Base-by-base conservation (phyloP, 2,113 vertebrate genomes). In the Toxotes jaculatrix region DNA sequence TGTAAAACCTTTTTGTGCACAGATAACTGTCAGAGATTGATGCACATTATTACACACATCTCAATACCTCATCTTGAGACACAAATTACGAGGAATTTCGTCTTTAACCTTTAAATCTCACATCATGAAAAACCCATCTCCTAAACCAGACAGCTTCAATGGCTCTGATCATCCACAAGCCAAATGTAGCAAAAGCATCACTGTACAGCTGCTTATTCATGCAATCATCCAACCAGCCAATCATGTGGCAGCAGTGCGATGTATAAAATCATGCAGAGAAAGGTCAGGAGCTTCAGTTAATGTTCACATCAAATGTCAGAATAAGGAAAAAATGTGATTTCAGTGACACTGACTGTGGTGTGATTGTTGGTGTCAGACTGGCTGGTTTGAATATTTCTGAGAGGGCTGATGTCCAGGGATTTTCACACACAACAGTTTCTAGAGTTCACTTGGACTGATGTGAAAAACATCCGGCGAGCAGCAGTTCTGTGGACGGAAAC, bases 81-180 rank as follows among this genome's bases (percentile, higher is more conserved):
- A 69, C 10, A 82, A 77, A 87, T 80, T 69, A 69, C 14, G 34
- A 32, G 12, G n/a, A 55, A 66, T 70, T 66, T 66, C 66, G 70
- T 82, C 66, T 81, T 82, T 60, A 70, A 81, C 55, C 53, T 55
- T 85, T 56, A 38, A 78, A 75, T 51, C 32, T 60, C 67, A 77
- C 75, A 83, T 74, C 19, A 43, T 12, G 66, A 68, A 66, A 79
- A 64, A 34, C 74, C 53, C 78, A 60, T 62, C 63, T 79, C 55
- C 67, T 57, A 23, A 75, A 62, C 56, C 42, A 71, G 67, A 70
- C 49, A 78, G 38, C 80, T 64, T 49, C 31, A 70, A 51, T 38
- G 51, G 49, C 64, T 87, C 79, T 68, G 79, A 83, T 67, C 75
- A 74, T 74, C 75, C 66, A 31, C 47, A 61, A 47, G 60, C 67